A percentile compares a stretch with the other conserved stretches of the same genome.
Conservation (phyloP, 2,888 invertebrate species). For the Aelia acuminata region DNA sequence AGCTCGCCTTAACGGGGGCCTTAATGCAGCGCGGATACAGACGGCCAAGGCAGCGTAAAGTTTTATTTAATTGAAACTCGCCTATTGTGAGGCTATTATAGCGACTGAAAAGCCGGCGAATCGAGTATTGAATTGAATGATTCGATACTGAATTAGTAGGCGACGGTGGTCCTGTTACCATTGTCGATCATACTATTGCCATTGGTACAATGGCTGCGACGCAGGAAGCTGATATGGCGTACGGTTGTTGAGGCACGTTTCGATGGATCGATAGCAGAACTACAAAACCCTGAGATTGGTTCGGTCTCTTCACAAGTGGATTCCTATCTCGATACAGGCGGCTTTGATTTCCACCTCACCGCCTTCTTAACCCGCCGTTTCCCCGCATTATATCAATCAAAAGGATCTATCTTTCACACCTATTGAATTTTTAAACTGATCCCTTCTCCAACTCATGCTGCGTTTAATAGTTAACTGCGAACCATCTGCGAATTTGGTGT, state of each 20-base stretch:
- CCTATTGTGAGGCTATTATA: slow-evolving; percentile 28
- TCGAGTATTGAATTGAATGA: slow-evolving; percentile 41
- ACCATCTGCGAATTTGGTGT: neutral
- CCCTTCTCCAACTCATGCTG: neutral
- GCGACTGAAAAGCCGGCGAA: slow-evolving; percentile 9
- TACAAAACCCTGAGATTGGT: slow-evolving; percentile 42
- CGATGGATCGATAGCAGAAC: slow-evolving; percentile 52
- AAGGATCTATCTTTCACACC: slow-evolving; percentile 25
- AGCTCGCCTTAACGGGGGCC: neutral
- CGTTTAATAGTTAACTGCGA: neutral
- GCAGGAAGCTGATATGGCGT: slow-evolving; percentile 40
- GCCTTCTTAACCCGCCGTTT: neutral
- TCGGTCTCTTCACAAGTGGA: neutral
- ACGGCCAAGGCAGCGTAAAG: slow-evolving; percentile 37
- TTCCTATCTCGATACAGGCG: slow-evolving; percentile 37
- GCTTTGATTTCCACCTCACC: slow-evolving; percentile 14
- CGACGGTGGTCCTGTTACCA: slow-evolving; percentile 55
- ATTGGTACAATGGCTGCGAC: slow-evolving; percentile 47
- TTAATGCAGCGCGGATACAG: slow-evolving; percentile 28
- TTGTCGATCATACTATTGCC: slow-evolving; percentile 40
- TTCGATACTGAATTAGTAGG: slow-evolving; percentile 48
- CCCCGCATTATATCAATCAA: slow-evolving; percentile 41
- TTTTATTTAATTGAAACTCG: slow-evolving; percentile 35
- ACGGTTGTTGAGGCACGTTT: slow-evolving; percentile 53
- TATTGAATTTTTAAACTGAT: slow-evolving; percentile 43